Percentiles rank a stretch among this genome's conserved stretches.
These are phyloP conservation scores for Hoplostethus atlanticus DNA, from an alignment of 2,797 vertebrate species.

Conservation along the genomic window DNA sequence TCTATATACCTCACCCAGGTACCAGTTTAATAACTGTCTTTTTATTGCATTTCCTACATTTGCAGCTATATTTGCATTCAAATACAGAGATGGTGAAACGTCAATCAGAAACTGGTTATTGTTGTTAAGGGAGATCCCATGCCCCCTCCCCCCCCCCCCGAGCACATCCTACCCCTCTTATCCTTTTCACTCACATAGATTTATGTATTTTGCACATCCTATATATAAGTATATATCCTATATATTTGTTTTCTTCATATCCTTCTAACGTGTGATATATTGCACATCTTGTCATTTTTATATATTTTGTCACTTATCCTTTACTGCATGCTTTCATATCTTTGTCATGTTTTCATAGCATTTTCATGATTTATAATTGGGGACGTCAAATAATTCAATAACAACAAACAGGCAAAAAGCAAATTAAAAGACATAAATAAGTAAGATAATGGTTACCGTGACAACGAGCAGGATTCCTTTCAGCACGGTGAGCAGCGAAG, in stretches of 20 bases:
- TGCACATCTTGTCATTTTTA: too few relatives aligned
- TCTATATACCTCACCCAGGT: conserved; percentile 13
- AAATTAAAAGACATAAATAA: neutral
- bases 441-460: conserved; percentile 70
- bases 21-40: conserved; percentile 31
- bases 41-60: conserved; percentile 29
- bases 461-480: conserved; percentile 82
- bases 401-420: neutral
- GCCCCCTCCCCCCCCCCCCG: neutral
- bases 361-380: neutral
- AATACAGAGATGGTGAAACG: conserved; percentile 17
- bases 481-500: conserved; percentile 79
- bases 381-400: conserved; percentile 2
- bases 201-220: too few relatives aligned
- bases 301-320: too few relatives aligned
- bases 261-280: too few relatives aligned
- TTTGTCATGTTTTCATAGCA: too few relatives aligned
- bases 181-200: neutral
- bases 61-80: conserved; percentile 33
- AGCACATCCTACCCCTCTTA: neutral
- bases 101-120: conserved; percentile 15
- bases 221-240: too few relatives aligned
- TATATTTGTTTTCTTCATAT: too few relatives aligned
- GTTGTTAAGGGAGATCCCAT: neutral
- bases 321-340: too few relatives aligned